Percentiles rank a stretch among this genome's conserved stretches.
These are phyloP conservation scores for Heliconius hermathena DNA, from an alignment of 1,140 invertebrate genomes.

Conservation along the genomic window DNA sequence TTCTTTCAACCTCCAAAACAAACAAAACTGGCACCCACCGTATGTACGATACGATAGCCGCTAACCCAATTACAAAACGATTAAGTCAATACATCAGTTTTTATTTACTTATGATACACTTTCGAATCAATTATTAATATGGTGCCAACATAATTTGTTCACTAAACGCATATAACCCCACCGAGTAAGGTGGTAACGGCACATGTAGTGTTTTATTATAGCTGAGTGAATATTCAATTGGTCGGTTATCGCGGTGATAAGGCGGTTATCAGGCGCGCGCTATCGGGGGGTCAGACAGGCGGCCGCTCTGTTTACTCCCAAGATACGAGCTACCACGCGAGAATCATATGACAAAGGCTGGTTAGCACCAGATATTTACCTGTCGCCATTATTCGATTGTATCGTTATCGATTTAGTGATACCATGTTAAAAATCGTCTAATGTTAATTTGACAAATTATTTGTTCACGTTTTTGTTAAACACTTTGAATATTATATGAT, in stretches of 20 bases:
- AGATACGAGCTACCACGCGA: constrained; percentile 54
- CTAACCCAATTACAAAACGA: constrained; percentile 38
- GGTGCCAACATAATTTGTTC: constrained; percentile 20
- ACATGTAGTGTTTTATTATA: not conserved
- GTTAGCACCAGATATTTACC: constrained; percentile 26
- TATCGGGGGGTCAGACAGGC: constrained; percentile 59
- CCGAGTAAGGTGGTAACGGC: constrained; percentile 5
- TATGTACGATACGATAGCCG: constrained; percentile 19
- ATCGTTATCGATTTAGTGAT: constrained; percentile 9
- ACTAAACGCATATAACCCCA: constrained; percentile 22
- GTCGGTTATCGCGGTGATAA: constrained; percentile 32
- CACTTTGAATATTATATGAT: not conserved
- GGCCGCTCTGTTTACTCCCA: constrained; percentile 52
- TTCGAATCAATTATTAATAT: constrained; percentile 24
- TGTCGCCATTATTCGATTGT: constrained; percentile 17
- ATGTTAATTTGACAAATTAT: not conserved
- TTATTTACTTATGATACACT: constrained; percentile 32
- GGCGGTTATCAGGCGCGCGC: constrained; percentile 34
- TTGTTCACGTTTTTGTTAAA: not conserved
- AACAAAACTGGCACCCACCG: not conserved
- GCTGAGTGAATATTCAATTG: constrained; percentile 18
- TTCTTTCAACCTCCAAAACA: constrained; percentile 20
- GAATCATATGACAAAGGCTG: constrained; percentile 53
- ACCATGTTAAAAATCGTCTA: not conserved
- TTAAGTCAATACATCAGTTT: constrained; percentile 22